Conservation (phyloP, 2,797 vertebrate genomes). For the Poecilia velifera region DNA sequence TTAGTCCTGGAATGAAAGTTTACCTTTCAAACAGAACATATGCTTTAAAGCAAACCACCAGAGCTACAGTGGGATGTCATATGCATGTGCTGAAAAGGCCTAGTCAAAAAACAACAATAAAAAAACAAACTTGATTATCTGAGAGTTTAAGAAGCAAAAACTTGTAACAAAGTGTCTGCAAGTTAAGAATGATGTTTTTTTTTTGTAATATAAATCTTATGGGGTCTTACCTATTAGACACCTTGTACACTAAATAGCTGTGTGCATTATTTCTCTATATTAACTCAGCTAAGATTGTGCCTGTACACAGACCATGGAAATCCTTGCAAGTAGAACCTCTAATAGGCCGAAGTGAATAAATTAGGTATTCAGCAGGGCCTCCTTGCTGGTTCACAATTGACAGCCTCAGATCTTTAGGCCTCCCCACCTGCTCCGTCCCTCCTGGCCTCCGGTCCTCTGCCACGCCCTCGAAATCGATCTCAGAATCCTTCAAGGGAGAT, state of each 20-base stretch:
- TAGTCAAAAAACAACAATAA: not conserved
- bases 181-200: not conserved
- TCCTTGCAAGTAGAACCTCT: not conserved
- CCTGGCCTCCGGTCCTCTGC: slow-evolving; percentile 21
- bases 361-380: slow-evolving; percentile 1
- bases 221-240: not conserved
- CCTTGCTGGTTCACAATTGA: slow-evolving; percentile 11
- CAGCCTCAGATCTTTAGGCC: slow-evolving; percentile 13
- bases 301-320: not conserved
- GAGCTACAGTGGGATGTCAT: not conserved
- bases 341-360: slow-evolving; percentile 7
- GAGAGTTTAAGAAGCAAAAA: not conserved
- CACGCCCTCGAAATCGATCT: slow-evolving; percentile 58
- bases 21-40: not conserved
- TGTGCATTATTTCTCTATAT: slow-evolving; percentile 2
- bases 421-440: slow-evolving; percentile 15
- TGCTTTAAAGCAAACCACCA: not conserved
- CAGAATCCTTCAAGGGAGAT: slow-evolving; percentile 59
- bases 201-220: not conserved
- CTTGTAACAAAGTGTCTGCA: not conserved
- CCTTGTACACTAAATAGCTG: not conserved
- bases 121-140: no score
- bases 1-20: not conserved
- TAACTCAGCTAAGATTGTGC: not conserved
- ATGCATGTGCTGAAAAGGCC: not conserved